Conservation (phyloP, 2,888 invertebrate genomes). For the Amblyjoppa proteus region DNA sequence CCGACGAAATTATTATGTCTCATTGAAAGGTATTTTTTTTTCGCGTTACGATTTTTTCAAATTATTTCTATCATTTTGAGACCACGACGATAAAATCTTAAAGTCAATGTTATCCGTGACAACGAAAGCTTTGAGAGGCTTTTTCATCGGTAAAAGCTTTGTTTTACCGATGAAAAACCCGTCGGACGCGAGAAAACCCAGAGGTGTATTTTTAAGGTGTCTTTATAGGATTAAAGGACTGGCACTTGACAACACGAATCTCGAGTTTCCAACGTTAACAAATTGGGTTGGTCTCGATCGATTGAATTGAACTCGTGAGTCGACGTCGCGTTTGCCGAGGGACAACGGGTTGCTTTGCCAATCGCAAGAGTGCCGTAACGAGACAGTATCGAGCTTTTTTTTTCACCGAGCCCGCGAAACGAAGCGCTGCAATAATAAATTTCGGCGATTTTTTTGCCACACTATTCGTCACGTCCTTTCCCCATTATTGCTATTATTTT, state of each 20-base stretch:
- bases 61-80: not conserved
- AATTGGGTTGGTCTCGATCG: slow-evolving; percentile 3
- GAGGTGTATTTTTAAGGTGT: slow-evolving; percentile 2
- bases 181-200: not conserved
- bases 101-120: not conserved
- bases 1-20: no score
- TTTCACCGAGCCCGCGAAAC: no score
- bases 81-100: not conserved
- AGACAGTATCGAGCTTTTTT: no score
- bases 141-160: not conserved
- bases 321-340: not conserved
- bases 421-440: no score
- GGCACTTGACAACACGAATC: not conserved
- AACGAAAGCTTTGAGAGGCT: not conserved
- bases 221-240: not conserved
- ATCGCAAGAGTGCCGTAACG: no score
- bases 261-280: not conserved
- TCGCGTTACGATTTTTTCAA: not conserved
- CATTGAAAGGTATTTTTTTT: not conserved
- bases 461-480: no score
- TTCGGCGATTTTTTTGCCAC: no score
- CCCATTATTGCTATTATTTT: no score
- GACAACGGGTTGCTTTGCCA: no score
- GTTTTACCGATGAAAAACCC: not conserved
- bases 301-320: not conserved